Evolutionary conservation across 2,797 vertebrate genomes (phyloP).

Genomic region (Vultur gryphus): DNA sequence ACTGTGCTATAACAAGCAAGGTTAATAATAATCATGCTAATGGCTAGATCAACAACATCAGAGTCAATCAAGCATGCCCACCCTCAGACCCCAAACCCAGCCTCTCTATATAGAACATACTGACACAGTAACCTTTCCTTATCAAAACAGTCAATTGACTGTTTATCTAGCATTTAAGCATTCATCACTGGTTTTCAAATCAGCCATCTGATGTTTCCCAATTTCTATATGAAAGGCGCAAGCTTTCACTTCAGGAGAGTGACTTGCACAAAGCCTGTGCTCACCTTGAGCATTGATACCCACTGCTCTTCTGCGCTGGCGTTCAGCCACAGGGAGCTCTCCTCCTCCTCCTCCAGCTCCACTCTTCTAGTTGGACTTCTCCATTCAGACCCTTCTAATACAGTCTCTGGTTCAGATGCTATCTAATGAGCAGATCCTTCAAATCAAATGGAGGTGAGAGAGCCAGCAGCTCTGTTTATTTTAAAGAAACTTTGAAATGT

Average conservation of each 20-base stretch:
- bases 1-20: neutral
- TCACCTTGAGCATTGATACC: neutral
- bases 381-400: neutral
- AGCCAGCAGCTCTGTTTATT: neutral
- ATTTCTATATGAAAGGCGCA: neutral
- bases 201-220: neutral
- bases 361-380: neutral
- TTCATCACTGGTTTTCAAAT: neutral
- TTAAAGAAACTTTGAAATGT: neutral
- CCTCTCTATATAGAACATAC: neutral
- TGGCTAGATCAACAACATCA: neutral
- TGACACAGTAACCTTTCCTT: neutral
- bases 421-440: neutral
- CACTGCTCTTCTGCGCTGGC: neutral
- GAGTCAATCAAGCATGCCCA: neutral
- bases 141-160: neutral
- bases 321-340: neutral
- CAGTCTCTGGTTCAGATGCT: neutral
- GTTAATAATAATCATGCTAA: neutral
- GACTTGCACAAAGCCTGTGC: neutral
- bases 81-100: neutral
- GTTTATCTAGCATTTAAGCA: neutral
- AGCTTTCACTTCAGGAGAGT: neutral
- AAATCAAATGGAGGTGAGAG: neutral
- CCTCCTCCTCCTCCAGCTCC: neutral